Base-by-base conservation (phyloP, 2,113 vertebrate species). In the Raja brachyura region DNA sequence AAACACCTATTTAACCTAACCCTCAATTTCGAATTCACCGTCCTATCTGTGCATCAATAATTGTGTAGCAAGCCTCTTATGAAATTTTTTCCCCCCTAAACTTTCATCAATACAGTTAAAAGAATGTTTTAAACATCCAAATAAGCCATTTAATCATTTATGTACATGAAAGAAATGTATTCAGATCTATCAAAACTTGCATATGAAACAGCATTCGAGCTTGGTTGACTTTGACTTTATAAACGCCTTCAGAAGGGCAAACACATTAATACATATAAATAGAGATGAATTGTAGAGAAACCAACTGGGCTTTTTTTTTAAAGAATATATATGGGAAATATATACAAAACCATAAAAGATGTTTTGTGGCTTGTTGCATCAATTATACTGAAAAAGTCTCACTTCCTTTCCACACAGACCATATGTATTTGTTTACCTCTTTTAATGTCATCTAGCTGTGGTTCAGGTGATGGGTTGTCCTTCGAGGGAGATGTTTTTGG, bases 401-500 rank as follows among this genome's bases (percentile, higher is more conserved):
- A 61, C 56, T 88, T 31, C 28, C 10, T n/a, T 39, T 39, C n/a
- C 28, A 79, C 18, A 93, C 9, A 79, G 74, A 63, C 20, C 16
- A 10, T 48, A 48, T 93, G 22, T 54, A 0, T 63, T 79, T 70
- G 90, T 93, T 95, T 95, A 99, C 98, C 98, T 98, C 98, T 97
- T 94, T 99, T 99, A 95, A 99, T 99, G 95, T 99, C 99, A 93
- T 99, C 98, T 4, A 99, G 96, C 95, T 99, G 98, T 88, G 98
- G 98, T 93, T 99, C 99, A 25, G 99, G 99, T 0, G 98, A 99
- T 54, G 98, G 98, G 88, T 99, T 98, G 94, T 99, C 99, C 94
- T 99, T 99, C 85, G 97, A 94, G 1, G 98, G 98, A 93, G 99
- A 99, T 3, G 98, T 97, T 95, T 99, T 99, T 73, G 96, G 96